Base-by-base conservation (phyloP, 2,888 invertebrate species). In the Thumatha senex region DNA sequence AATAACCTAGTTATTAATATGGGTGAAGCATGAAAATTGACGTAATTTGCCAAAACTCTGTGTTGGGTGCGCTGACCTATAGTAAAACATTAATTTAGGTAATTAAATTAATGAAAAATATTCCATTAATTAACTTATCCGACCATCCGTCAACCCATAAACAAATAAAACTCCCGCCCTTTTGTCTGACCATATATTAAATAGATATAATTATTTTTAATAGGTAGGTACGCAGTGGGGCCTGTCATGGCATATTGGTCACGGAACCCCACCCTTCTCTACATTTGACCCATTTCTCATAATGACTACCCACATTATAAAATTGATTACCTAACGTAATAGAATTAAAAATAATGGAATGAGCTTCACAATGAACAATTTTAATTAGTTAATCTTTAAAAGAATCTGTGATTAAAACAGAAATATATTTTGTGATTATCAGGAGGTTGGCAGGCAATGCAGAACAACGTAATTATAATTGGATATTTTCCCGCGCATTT, bases 271-370 rank as follows among this genome's bases (percentile, higher is more conserved):
- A 58, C 65, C 60, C 60, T 44, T 58, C 46, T 55, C 42, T 67
- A 76, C 71, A 75, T 78, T 75, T 81, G 83, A 83, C 83, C 84
- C 68, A 78, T 80, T 80, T 82, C 65, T 66, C 73, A 72, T 67
- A 58, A 68, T n/a, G n/a, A 76, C 71, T 76, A 76, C 51, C 61
- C 57, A 50, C 59, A 67, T 56, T 48, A 61, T 61, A 44, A 59
- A 60, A 63, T 60, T 60, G 44, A 52, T 46, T 43, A 42, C 35
- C 40, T 8, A 40, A n/a, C n/a, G n/a, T n/a, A n/a, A n/a, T n/a
- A 40, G 33, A 48, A 40, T 47, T 46, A 48, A 34, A 36, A 10
- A 34, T 14, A 40, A 15, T 51, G 18, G 51, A 56, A 61, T 40
- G 29, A 7, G 18, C 31, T 30, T 12, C 18, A 36, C 30, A 44